Evolutionary conservation across 2,113 vertebrate genomes (phyloP).

Genomic region (Pontoporia blainvillei): DNA sequence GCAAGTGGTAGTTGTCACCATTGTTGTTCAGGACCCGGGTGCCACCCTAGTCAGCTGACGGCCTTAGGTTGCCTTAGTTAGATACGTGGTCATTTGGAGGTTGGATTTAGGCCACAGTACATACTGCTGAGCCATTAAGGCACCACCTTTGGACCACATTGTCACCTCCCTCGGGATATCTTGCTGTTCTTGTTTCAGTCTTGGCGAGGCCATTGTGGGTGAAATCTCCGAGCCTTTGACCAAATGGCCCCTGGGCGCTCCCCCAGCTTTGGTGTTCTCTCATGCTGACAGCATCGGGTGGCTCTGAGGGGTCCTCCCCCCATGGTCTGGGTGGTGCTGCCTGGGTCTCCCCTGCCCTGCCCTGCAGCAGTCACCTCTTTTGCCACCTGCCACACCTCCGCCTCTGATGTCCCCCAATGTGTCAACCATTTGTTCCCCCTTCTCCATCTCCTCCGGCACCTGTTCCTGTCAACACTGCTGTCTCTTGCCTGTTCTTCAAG

Average conservation of each 20-base stretch:
- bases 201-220: background rate
- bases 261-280: background rate
- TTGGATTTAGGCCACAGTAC: background rate
- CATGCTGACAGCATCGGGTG: accelerated
- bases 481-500: background rate
- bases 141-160: constrained; percentile 22
- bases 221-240: background rate
- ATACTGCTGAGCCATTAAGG: background rate
- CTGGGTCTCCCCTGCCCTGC: background rate
- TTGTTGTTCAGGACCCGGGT: background rate
- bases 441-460: background rate
- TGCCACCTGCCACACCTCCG: background rate
- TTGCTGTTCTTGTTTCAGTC: background rate
- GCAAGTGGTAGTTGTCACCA: background rate
- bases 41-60: background rate
- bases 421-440: background rate
- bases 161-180: background rate
- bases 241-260: accelerated
- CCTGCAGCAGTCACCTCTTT: no score
- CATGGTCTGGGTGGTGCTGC: accelerated
- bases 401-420: accelerated
- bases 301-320: background rate
- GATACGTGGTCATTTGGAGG: background rate
- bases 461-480: background rate
- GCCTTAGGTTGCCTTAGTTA: background rate